Percentiles rank a stretch among this genome's conserved stretches.
These are phyloP conservation scores for Nasua narica DNA, from an alignment of 2,797 vertebrate species.

Conservation along the genomic window DNA sequence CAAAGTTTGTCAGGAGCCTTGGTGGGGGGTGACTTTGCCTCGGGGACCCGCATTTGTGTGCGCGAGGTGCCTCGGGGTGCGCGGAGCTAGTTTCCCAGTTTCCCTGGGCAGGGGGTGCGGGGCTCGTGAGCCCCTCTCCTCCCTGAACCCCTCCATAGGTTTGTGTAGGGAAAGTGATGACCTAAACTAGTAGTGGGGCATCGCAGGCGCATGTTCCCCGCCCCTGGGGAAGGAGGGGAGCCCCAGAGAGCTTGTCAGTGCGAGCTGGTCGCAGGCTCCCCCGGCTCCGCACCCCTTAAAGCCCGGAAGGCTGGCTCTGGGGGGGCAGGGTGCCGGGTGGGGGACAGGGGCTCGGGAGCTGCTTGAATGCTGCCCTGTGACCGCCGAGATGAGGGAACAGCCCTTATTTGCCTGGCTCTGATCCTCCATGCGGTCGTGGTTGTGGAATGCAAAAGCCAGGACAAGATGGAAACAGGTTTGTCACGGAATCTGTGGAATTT, in stretches of 20 bases:
- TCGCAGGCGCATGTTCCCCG: constrained; percentile 58
- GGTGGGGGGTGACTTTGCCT: constrained; percentile 64
- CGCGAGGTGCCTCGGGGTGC: background rate
- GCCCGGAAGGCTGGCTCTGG: background rate
- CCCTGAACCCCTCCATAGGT: constrained; percentile 59
- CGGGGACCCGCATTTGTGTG: constrained; percentile 52
- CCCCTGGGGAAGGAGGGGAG: constrained; percentile 23
- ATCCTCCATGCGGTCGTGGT: constrained; percentile 73
- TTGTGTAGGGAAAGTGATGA: constrained; percentile 70
- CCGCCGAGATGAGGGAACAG: constrained; percentile 71
- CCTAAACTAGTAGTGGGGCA: constrained; percentile 68
- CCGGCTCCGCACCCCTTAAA: constrained; percentile 7
- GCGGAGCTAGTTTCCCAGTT: background rate
- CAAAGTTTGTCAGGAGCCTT: constrained; percentile 82
- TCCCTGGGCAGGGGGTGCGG: background rate
- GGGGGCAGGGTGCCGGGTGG: background rate
- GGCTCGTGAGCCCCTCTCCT: constrained; percentile 49
- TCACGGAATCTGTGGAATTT: constrained; percentile 61
- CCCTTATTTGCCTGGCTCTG: constrained; percentile 65
- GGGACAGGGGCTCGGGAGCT: constrained; percentile 31
- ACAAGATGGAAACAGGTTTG: constrained; percentile 86
- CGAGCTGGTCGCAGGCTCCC: constrained; percentile 49
- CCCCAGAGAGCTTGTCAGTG: constrained; percentile 25
- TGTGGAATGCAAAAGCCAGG: constrained; percentile 80
- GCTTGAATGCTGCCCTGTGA: constrained; percentile 59